Base-by-base conservation (phyloP, 2,888 invertebrate species). In the Drosophila acutilabella region DNA sequence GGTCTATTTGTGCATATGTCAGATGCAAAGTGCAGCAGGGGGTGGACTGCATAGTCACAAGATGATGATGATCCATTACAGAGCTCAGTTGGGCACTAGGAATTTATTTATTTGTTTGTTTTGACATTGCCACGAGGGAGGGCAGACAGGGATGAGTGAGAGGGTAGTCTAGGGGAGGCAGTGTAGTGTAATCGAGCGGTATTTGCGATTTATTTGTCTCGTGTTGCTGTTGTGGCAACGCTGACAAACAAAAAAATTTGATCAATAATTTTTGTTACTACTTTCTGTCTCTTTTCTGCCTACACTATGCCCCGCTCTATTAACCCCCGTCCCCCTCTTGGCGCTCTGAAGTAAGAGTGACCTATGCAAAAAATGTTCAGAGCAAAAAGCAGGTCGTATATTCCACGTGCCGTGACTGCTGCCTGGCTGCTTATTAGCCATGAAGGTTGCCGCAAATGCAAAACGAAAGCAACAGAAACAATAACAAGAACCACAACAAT, bases 171-270 rank as follows among this genome's bases (percentile, higher is more conserved):
- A 4, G 1, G 11, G 16, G 14, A 4, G 18, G 14, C 16, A 23
- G n/a, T 10, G 0, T 5, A 1, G 13, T 26, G 18, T 5, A 11
- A n/a, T n/a, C n/a, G n/a, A 11, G 33, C 8, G 10, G 14, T 13
- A 4, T 20, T 11, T n/a, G 42, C 75, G 53, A 64, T 65, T 74
- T 69, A 69, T 78, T 78, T 78, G 69, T 78, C 61, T 69, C 64
- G 56, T 56, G 54, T 54, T 59, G 77, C 76, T 80, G 80, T 75
- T 80, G 80, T 77, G 77, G 76, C 80, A 76, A 80, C 80, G 80
- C 71, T 65, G 71, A 59, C 80, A 75, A 72, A 72, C 68, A 89
- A 81, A 75, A 89, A 85, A 89, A 85, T 89, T 85, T 89, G 88
- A 85, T 85, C 85, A 89, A 85, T 85, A 85, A 62, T 77, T 53